Base-by-base conservation (phyloP, 2,888 invertebrate species). In the Elaeidobius kamerunicus region DNA sequence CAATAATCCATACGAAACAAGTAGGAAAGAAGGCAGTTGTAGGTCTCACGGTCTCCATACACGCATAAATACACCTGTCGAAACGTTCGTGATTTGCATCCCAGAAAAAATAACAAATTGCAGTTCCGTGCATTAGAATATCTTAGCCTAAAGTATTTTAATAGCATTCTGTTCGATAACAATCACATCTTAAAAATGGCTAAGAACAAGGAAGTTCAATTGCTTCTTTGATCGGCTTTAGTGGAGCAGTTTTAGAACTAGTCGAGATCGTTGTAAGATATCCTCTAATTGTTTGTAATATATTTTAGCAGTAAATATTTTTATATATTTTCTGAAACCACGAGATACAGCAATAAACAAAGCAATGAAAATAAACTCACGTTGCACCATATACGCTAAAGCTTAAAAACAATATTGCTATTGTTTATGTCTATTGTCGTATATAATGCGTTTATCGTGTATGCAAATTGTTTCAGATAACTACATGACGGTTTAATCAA, bases 81-180 rank as follows among this genome's bases (percentile, higher is more conserved):
- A 54, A 40, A 18, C 34, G 40, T 49, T 54, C 54, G 45, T 54
- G 54, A 54, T 54, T 49, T 54, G 54, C 36, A 54, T 44, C 38
- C 34, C 28, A 38, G 56, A 61, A 58, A 61, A 60, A 51, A 55
- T 56, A 60, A 63, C 63, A 63, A 65, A 63, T 63, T 62, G 61
- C 61, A 56, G 58, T 65, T 63, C 62, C 62, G 62, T 63, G 64
- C 58, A 59, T 61, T 55, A 59, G 59, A 57, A 60, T 62, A 55
- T 52, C 50, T 57, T 44, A 48, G 16, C 48, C 57, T 54, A 58
- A 57, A 61, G 57, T 59, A 60, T 55, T 60, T 58, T 46, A 60
- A 59, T 58, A 51, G 53, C 55, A 28, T 47, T 42, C 18, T 51
- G 40, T 40, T 36, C 52, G 59, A 62, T 60, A 57, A 57, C 52